Percentiles rank a stretch among this genome's conserved stretches.
Evolutionary conservation across 30 jellyfish, hydroid and myxozoan species (phyloP).

Genomic region (Haliclystus octoradiatus): DNA sequence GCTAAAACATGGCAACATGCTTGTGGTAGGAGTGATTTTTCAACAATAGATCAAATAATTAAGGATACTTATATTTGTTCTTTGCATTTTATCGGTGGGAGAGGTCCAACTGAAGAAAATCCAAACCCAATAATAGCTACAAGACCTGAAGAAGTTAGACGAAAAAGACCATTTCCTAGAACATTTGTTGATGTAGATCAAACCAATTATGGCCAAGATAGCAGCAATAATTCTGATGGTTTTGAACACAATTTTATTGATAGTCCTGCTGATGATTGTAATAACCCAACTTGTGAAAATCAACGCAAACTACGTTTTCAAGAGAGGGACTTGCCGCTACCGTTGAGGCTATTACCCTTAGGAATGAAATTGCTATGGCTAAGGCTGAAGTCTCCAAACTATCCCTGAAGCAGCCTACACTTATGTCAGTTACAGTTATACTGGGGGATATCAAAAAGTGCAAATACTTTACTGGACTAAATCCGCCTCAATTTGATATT

Average conservation of each 20-base stretch:
- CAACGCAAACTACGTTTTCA: constrained; percentile 1
- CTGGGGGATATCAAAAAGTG: constrained; percentile 4
- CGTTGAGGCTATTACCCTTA: constrained; percentile 17
- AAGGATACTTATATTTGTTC: constrained; percentile 35
- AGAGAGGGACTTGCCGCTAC: constrained; percentile 7
- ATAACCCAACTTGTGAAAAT: not conserved
- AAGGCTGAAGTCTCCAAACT: not conserved
- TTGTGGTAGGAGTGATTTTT: constrained; percentile 52
- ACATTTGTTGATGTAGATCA: not conserved
- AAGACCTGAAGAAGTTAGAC: not conserved
- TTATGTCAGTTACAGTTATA: constrained; percentile 16
- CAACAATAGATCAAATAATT: constrained; percentile 13
- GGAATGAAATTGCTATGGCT: constrained; percentile 1
- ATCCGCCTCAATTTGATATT: constrained; percentile 12
- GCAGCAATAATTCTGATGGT: not conserved
- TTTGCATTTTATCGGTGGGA: constrained; percentile 8
- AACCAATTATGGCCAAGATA: not conserved
- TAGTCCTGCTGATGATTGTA: not conserved
- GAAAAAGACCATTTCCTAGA: not conserved
- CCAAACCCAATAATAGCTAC: constrained; percentile 38
- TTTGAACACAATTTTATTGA: not conserved
- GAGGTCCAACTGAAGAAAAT: constrained; percentile 40
- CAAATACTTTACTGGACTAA: constrained; percentile 17
- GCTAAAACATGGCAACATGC: constrained; percentile 37
- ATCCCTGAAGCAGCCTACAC: not conserved